Conservation (phyloP, 2,888 invertebrate genomes). For the Heliconius aoede region DNA sequence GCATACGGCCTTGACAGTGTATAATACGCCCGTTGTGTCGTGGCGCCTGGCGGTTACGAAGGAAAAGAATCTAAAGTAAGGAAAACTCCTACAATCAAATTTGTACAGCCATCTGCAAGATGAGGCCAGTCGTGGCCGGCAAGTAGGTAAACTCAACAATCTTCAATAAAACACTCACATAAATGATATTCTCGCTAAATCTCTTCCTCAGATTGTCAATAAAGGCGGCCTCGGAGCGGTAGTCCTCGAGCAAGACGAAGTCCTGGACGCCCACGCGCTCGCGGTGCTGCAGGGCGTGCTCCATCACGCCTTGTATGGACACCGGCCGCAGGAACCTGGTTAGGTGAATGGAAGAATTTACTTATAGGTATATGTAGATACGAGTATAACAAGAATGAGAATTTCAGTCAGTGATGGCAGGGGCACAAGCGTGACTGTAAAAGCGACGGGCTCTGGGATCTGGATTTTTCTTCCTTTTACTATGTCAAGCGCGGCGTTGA, state of each 20-base stretch:
- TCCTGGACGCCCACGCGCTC: slow-evolving; percentile 96
- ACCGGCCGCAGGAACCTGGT: slow-evolving; percentile 71
- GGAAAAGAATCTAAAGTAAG: too few species aligned
- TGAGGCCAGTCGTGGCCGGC: too few species aligned
- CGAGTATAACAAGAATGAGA: too few species aligned
- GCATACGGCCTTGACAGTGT: too few species aligned
- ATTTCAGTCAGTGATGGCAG: too few species aligned
- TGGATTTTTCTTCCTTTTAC: too few species aligned
- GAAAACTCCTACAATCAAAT: too few species aligned
- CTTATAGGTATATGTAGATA: too few species aligned
- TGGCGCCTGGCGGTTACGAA: too few species aligned
- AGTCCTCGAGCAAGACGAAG: slow-evolving; percentile 95
- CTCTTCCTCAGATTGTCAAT: slow-evolving; percentile 93
- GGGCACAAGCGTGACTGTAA: neutral
- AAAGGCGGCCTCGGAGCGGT: slow-evolving; percentile 90
- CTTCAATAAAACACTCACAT: slow-evolving; percentile 87
- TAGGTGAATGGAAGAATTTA: slow-evolving; percentile 32
- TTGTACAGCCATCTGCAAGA: too few species aligned
- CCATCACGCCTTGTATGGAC: slow-evolving; percentile 86
- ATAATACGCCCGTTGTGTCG: too few species aligned
- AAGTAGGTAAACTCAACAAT: too few species aligned
- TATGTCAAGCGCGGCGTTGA: neutral
- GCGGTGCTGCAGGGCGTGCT: slow-evolving; percentile 90
- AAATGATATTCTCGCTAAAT: slow-evolving; percentile 94
- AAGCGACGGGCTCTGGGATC: neutral